A percentile compares a stretch with the other conserved stretches of the same genome.
phyloP scores from a whole-genome alignment of 2,888 invertebrate species.

The Phyllotreta striolata region DNA sequence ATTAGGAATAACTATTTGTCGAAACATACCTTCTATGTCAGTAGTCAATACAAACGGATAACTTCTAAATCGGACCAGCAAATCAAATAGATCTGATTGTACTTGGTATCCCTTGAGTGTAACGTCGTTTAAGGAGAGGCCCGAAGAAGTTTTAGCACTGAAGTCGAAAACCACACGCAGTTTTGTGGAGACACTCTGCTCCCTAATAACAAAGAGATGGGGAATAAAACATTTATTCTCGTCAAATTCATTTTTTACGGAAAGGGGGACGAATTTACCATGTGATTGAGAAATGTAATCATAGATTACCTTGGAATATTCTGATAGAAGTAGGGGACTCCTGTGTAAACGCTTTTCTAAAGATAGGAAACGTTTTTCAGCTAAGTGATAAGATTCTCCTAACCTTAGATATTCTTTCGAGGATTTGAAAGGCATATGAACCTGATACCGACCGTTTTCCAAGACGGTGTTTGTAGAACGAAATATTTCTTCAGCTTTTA shows the following conservation, averaged over 20 bases:
- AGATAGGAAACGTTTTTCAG: conserved; percentile 26
- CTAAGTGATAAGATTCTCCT: conserved; percentile 29
- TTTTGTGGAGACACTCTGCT: conserved; percentile 34
- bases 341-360: conserved; percentile 30
- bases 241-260: not conserved
- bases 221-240: conserved; percentile 28
- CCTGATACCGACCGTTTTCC: conserved; percentile 24
- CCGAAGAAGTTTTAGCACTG: conserved; percentile 16
- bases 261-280: conserved; percentile 20
- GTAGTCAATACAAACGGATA: conserved; percentile 27
- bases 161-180: conserved; percentile 36
- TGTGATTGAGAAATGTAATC: conserved; percentile 27
- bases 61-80: conserved; percentile 22
- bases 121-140: conserved; percentile 25
- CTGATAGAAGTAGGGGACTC: conserved; percentile 5
- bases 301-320: conserved; percentile 32
- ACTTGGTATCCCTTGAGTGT: conserved; percentile 21
- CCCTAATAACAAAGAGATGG: conserved; percentile 33
- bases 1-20: no score
- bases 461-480: conserved; percentile 13
- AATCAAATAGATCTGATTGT: conserved; percentile 34
- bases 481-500: conserved; percentile 16
- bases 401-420: conserved; percentile 22
- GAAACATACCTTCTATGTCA: conserved; percentile 30
- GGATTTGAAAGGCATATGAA: conserved; percentile 24